A percentile compares a stretch with the other conserved stretches of the same genome.
These are phyloP conservation scores for Grus americana DNA, from an alignment of 2,113 vertebrate species.

Conservation along the genomic window DNA sequence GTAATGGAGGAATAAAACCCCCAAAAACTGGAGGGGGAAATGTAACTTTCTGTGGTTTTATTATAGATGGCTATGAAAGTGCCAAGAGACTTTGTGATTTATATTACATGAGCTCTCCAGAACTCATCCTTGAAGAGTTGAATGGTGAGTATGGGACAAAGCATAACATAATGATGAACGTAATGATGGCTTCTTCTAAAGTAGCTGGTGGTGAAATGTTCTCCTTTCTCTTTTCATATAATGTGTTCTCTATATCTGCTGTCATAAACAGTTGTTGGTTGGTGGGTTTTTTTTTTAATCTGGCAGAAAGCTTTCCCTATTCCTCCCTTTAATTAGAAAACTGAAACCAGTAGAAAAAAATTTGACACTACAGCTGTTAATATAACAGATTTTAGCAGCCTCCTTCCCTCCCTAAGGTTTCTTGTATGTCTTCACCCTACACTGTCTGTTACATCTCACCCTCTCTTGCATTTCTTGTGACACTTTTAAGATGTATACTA, in stretches of 20 bases:
- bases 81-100: slow-evolving; percentile 94
- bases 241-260: not conserved
- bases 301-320: not conserved
- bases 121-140: slow-evolving; percentile 88
- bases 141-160: slow-evolving; percentile 67
- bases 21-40: not conserved
- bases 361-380: not conserved
- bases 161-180: not conserved
- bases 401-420: not conserved
- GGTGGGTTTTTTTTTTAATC: not conserved
- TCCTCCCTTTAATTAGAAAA: not conserved
- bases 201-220: not conserved
- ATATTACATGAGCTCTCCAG: slow-evolving; percentile 96
- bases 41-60: slow-evolving; percentile 21
- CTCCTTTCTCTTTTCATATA: not conserved
- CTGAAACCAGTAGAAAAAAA: not conserved
- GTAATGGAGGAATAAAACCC: not conserved
- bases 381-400: not conserved
- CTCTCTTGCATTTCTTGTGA: not conserved
- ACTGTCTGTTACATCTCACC: not conserved
- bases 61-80: slow-evolving; percentile 94
- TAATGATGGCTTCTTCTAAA: not conserved
- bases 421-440: not conserved
- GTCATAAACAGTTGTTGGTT: not conserved
- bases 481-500: not conserved